These are phyloP conservation scores for Reticulitermes speratus DNA, from an alignment of 1,140 invertebrate genomes.

Conservation along the genomic window DNA sequence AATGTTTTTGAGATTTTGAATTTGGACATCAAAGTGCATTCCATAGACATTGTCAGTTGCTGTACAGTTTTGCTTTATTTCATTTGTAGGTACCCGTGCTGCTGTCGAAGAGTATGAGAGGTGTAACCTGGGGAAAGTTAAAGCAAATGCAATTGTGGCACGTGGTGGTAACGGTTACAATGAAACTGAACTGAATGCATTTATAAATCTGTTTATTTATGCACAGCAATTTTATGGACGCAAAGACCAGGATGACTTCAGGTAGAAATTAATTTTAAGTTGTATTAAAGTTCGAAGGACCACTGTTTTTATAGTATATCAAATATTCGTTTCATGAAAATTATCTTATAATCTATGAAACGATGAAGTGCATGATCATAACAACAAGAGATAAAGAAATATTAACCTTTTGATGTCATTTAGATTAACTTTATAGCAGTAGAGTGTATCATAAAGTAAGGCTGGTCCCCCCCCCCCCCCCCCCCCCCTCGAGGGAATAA, in stretches of 20 bases:
- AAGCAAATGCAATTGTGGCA: constrained; percentile 89
- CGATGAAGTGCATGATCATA: neutral
- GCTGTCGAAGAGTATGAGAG: constrained; percentile 73
- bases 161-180: constrained; percentile 72
- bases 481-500: too few relatives aligned
- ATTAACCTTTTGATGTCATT: too few relatives aligned
- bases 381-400: neutral
- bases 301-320: neutral
- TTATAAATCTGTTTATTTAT: constrained; percentile 84
- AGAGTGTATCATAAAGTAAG: too few relatives aligned
- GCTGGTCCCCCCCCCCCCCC: too few relatives aligned
- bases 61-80: constrained; percentile 28
- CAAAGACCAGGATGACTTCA: constrained; percentile 81
- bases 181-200: constrained; percentile 77
- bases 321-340: neutral
- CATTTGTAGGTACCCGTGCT: constrained; percentile 62
- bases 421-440: too few relatives aligned
- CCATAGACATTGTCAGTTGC: too few relatives aligned
- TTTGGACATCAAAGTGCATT: too few relatives aligned
- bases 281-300: neutral
- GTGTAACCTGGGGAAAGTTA: constrained; percentile 90
- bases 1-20: too few relatives aligned
- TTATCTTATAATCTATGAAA: neutral
- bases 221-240: constrained; percentile 88
- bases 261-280: constrained; percentile 46